Percentiles rank a stretch among this genome's conserved stretches.
Conservation (phyloP, 2,797 vertebrate species). For the Coreius guichenoti region DNA sequence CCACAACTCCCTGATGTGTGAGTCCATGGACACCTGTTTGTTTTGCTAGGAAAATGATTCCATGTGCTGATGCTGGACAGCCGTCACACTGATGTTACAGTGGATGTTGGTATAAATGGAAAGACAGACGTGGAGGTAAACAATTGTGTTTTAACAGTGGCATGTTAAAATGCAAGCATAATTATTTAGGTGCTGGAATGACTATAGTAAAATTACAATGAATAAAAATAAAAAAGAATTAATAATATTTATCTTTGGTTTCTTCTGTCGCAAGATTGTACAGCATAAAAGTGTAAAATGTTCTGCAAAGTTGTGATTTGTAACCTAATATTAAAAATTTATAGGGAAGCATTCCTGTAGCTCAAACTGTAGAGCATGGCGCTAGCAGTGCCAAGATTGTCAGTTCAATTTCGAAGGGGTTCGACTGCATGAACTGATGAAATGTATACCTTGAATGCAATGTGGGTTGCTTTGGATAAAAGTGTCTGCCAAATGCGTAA, state of each 20-base stretch:
- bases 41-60: slow-evolving; percentile 46
- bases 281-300: neutral
- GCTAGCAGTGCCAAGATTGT: neutral
- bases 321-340: neutral
- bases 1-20: slow-evolving; percentile 24
- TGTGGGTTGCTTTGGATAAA: neutral
- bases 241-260: neutral
- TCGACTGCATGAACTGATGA: neutral
- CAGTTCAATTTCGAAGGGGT: neutral
- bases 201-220: neutral
- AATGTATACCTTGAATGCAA: neutral
- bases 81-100: slow-evolving; percentile 29
- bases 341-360: neutral
- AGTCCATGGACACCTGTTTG: slow-evolving; percentile 51
- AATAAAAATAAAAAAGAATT: neutral
- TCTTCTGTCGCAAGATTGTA: neutral
- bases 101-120: slow-evolving; percentile 33
- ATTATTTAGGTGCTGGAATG: slow-evolving; percentile 21
- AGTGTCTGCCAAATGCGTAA: neutral
- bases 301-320: neutral
- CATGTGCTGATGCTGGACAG: slow-evolving; percentile 55
- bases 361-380: neutral
- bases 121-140: slow-evolving; percentile 40
- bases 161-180: neutral
- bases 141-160: slow-evolving; percentile 27